Base-by-base conservation (phyloP, 2,888 invertebrate genomes). In the Hyposoter dolosus region DNA sequence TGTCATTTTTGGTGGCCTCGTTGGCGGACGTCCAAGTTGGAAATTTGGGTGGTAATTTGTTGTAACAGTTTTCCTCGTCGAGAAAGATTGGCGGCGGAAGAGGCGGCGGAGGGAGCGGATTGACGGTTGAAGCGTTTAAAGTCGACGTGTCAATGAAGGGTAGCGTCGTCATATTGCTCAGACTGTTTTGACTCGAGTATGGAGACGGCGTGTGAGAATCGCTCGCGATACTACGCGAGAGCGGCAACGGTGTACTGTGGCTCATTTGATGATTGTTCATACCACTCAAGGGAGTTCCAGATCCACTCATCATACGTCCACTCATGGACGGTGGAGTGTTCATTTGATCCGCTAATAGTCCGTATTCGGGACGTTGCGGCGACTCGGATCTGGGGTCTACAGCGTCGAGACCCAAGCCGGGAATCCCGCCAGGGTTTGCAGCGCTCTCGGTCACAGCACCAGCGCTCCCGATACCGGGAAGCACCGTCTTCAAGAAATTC, bases 401-500 rank as follows among this genome's bases (percentile, higher is more conserved):
- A 19, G 91, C 83, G 84, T 94, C 94, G 45, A 93, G 86, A 19
- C 94, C 94, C 74, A 94, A 85, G 45, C 94, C 94, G 2, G 94
- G 94, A 83, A 94, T 94, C 43, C 90, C 92, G 79, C 91, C 89
- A 0, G 91, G 71, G 75, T 91, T 91, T 9, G 89, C 87, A 5
- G 87, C 82, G 75, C 89, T 90, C 80, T 93, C 94, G 1, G 95
- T 94, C 50, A 43, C 35, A 0, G 45, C 74, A 7, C 63, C 88
- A 10, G 88, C 82, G 74, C 89, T 90, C 82, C 93, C 94, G 2
- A 95, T 95, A 60, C 92, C 77, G 0, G 95, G 95, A 77, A 95
- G 94, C 9, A 96, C 94, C 0, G 94, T 95, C 91, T 96, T 96
- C 85, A 96, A 90, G 77, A 96, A 96, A 88, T 95, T 95, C 76